Percentiles rank a stretch among this genome's conserved stretches.
Evolutionary conservation across 1,140 invertebrate species (phyloP).

Genomic region (Ephestia elutella): DNA sequence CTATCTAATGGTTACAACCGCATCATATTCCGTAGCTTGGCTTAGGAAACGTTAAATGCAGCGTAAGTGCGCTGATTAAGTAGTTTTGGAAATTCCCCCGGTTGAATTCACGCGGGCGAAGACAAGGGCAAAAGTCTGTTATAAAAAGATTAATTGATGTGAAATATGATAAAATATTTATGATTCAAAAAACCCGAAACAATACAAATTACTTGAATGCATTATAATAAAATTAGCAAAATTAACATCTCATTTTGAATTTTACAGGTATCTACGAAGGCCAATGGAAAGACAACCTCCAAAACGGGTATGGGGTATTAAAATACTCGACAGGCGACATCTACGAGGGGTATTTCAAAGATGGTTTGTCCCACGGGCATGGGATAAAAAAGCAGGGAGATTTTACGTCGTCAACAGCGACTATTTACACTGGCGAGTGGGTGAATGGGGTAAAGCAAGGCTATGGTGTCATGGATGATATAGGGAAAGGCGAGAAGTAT

Average conservation of each 20-base stretch:
- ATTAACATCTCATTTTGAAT: slow-evolving; percentile 15
- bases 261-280: slow-evolving; percentile 83
- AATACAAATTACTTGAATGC: too few relatives aligned
- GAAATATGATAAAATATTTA: too few relatives aligned
- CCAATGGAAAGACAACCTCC: slow-evolving; percentile 87
- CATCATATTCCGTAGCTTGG: too few relatives aligned
- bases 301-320: slow-evolving; percentile 86
- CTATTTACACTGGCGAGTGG: slow-evolving; percentile 92
- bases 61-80: too few relatives aligned
- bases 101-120: too few relatives aligned
- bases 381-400: slow-evolving; percentile 87
- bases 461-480: slow-evolving; percentile 91
- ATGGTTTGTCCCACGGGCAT: slow-evolving; percentile 88
- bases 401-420: slow-evolving; percentile 82
- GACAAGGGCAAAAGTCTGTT: too few relatives aligned
- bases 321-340: slow-evolving; percentile 81
- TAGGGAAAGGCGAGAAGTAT: slow-evolving; percentile 90
- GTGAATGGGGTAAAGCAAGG: slow-evolving; percentile 82
- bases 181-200: too few relatives aligned
- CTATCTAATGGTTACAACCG: too few relatives aligned
- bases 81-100: too few relatives aligned
- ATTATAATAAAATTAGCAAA: neutral
- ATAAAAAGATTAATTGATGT: too few relatives aligned
- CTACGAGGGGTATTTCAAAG: slow-evolving; percentile 90
- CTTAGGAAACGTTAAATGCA: too few relatives aligned